Conservation (phyloP, 2,797 vertebrate genomes). For the Sebastes matsubarae region DNA sequence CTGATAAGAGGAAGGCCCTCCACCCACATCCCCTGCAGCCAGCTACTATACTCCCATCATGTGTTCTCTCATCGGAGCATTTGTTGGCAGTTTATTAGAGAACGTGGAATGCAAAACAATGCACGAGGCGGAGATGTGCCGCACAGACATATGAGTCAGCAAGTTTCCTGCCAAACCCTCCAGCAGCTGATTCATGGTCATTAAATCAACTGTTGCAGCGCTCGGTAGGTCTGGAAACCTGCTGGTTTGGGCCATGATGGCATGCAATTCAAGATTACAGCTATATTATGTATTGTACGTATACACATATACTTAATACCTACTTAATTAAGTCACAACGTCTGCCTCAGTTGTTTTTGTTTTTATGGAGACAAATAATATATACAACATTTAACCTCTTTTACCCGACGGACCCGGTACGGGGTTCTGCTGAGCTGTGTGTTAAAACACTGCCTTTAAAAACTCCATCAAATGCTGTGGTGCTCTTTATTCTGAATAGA, state of each 20-base stretch:
- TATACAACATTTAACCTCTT: no score
- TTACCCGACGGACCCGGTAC: no score
- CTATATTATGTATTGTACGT: background rate
- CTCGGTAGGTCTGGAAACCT: background rate
- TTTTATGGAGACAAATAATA: no score
- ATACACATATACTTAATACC: background rate
- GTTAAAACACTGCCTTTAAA: no score
- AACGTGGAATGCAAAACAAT: background rate
- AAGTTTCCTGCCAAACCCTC: background rate
- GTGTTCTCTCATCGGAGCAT: background rate
- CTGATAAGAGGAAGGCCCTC: constrained; percentile 43
- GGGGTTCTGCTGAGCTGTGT: no score
- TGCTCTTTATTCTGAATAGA: no score
- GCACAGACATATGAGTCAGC: background rate
- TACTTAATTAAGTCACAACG: no score
- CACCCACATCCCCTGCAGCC: constrained; percentile 1
- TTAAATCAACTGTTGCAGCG: background rate
- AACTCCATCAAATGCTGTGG: no score
- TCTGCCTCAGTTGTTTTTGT: no score
- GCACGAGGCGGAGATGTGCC: background rate
- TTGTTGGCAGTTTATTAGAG: constrained; percentile 4
- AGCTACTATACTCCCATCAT: background rate
- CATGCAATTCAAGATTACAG: background rate
- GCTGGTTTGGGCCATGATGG: background rate
- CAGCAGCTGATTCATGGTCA: background rate